Evolutionary conservation across 2,888 invertebrate species (phyloP), one percentile per base, ranked within the genome.

Genomic region (Plutella xylostella): DNA sequence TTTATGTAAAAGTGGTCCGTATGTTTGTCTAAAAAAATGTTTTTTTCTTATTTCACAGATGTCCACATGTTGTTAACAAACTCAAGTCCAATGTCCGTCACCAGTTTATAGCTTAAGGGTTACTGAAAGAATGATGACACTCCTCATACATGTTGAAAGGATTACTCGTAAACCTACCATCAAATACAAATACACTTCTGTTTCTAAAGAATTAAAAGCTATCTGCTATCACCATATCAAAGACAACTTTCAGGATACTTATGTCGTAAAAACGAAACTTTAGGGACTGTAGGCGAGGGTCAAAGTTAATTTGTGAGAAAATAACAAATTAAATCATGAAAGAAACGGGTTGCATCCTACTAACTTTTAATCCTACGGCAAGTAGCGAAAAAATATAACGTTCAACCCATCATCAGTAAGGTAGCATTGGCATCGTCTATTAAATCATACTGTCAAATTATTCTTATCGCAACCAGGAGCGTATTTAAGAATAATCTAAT

Each of bases 51-150:
- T 18, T 19, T n/a, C 19, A 17, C 19, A 7, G 6, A 37, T 35
- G 12, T 12, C n/a, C 2, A 28, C 28, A 65, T 72, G 65, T 65
- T 66, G 70, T 72, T 72, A 68, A 68, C 71, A 71, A 65, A 65
- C 60, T 60, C 53, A 57, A 56, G 55, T n/a, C 57, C 57, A 56
- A 54, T 53, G 59, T 58, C 60, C 48, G 60, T 61, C 55, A 54
- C 55, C 62, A 61, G 66, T 75, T 75, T 72, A 74, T 65, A 60
- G 63, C 58, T 52, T 53, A 55, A 54, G 58, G 37, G 45, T 45
- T 38, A 46, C 46, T 61, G 65, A 62, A 63, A 62, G 52, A 59
- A 56, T 53, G 58, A 58, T 63, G 65, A 42, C 17, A 35, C 65
- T 71, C 68, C 65, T 67, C 63, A 57, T 63, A 60, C 37, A 21